Evolutionary conservation across 2,797 vertebrate species (phyloP).

Genomic region (Liasis olivaceus): DNA sequence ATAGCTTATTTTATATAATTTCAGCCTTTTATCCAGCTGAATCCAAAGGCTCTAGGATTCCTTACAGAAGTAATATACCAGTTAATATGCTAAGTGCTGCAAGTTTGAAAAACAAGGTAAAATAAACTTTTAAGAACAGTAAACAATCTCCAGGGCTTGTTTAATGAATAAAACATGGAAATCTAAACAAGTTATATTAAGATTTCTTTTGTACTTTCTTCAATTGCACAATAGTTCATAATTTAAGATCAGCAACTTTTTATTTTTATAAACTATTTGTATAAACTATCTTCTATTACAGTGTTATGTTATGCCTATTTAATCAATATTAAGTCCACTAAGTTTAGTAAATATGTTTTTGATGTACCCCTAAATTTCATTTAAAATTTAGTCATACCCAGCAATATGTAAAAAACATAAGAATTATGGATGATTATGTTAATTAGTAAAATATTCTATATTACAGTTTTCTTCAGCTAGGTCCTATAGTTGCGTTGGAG

Average conservation of each 20-base stretch:
- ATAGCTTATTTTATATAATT: not conserved
- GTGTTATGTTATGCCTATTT: not conserved
- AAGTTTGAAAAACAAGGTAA: not conserved
- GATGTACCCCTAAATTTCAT: not conserved
- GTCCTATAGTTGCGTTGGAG: not conserved
- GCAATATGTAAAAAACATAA: slow-evolving; percentile 7
- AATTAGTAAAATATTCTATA: not conserved
- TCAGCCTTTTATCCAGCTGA: not conserved
- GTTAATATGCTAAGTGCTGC: not conserved
- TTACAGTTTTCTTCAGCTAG: not conserved
- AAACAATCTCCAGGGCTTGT: slow-evolving; percentile 35
- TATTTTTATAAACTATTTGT: not conserved
- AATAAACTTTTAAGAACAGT: not conserved
- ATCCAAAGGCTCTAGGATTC: not conserved
- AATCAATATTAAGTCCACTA: not conserved
- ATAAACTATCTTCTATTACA: not conserved
- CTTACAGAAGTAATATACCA: not conserved
- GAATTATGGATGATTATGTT: not conserved
- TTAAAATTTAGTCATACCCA: not conserved
- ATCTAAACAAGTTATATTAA: not conserved
- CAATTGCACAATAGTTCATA: slow-evolving; percentile 62
- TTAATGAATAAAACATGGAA: slow-evolving; percentile 1
- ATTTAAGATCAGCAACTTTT: slow-evolving; percentile 42
- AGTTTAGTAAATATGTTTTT: not conserved
- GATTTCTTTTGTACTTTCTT: slow-evolving; percentile 11